Conservation (phyloP, 2,888 invertebrate genomes). For the Cosmopolites sordidus region DNA sequence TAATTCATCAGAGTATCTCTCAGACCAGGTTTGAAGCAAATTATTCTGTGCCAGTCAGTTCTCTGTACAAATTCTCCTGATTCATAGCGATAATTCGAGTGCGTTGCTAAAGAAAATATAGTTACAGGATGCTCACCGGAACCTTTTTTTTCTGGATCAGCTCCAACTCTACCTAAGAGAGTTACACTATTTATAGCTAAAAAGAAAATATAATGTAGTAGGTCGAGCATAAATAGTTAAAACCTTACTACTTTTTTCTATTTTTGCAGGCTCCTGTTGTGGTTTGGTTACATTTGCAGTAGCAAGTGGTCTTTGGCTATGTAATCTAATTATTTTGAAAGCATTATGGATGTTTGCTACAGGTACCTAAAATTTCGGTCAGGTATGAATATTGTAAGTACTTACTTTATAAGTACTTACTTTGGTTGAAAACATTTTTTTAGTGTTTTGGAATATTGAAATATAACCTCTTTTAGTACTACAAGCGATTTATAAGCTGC, state of each 20-base stretch:
- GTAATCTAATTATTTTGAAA: too few relatives aligned
- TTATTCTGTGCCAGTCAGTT: conserved; percentile 73
- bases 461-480: too few relatives aligned
- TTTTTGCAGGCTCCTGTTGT: conserved; percentile 40
- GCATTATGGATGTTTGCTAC: too few relatives aligned
- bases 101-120: conserved; percentile 86
- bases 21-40: conserved; percentile 76
- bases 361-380: too few relatives aligned
- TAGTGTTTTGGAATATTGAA: too few relatives aligned
- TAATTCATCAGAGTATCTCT: conserved; percentile 75
- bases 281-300: too few relatives aligned
- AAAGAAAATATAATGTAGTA: conserved; percentile 28
- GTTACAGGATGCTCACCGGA: conserved; percentile 78
- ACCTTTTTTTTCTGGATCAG: conserved; percentile 84
- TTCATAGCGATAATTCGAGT: conserved; percentile 76
- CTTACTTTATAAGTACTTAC: not conserved
- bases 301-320: too few relatives aligned
- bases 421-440: conserved; percentile 7
- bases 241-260: conserved; percentile 43
- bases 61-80: conserved; percentile 76
- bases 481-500: too few relatives aligned
- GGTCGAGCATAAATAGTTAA: too few relatives aligned
- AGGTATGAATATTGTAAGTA: too few relatives aligned
- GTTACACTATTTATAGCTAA: conserved; percentile 79
- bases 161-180: conserved; percentile 81